Evolutionary conservation across 2,797 vertebrate species (phyloP).

Genomic region (Molossus molossus): DNA sequence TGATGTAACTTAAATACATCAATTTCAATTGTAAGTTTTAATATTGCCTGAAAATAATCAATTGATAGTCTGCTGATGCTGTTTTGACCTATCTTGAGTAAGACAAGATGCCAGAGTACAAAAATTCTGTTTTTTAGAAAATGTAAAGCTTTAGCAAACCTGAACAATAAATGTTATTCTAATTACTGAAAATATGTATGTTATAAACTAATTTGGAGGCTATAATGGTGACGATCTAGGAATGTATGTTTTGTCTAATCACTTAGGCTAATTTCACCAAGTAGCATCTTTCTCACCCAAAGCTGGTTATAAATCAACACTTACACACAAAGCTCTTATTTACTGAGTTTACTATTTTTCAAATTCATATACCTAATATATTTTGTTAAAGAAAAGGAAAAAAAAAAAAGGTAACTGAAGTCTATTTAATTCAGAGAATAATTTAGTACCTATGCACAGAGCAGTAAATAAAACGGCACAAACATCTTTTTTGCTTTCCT

Average conservation of each 20-base stretch:
- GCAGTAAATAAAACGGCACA: neutral
- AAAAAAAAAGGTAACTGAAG: neutral
- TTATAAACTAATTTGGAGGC: neutral
- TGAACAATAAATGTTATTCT: neutral
- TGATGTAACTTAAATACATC: neutral
- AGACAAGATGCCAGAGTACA: neutral
- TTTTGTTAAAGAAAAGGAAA: conserved; percentile 28
- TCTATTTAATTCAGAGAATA: neutral
- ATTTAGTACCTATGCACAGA: neutral
- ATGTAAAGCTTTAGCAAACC: neutral
- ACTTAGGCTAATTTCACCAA: neutral
- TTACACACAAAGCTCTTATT: neutral
- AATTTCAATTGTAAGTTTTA: conserved; percentile 7
- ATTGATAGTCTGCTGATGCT: neutral
- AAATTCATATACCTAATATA: neutral
- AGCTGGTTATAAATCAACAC: neutral
- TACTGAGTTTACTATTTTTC: neutral
- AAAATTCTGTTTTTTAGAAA: conserved; percentile 2
- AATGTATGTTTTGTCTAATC: neutral
- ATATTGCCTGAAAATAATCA: neutral
- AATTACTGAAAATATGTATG: neutral
- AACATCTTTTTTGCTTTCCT: neutral
- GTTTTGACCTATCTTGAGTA: neutral
- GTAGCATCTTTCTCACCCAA: neutral
- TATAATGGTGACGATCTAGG: neutral